Base-by-base conservation (phyloP, 1,140 invertebrate genomes). In the Solenopsis fugax region DNA sequence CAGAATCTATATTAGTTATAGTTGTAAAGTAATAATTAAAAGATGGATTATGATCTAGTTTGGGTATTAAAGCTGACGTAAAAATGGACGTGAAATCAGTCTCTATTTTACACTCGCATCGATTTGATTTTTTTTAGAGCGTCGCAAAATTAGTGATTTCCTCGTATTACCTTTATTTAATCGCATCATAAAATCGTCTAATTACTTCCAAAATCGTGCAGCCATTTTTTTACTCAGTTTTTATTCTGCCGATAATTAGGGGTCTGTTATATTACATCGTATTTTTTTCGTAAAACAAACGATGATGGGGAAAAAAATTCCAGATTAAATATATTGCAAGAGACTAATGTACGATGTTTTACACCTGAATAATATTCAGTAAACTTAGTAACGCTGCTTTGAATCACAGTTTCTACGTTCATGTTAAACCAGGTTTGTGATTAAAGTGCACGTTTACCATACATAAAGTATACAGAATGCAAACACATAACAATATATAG, bases 331-430 rank as follows among this genome's bases (percentile, higher is more conserved):
- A 48, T 75, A 87, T 73, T 77, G 64, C n/a, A 64, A 90, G 72
- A 65, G 77, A 89, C 54, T 81, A 72, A 82, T 45, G 58, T 72
- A 60, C 41, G 48, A 54, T 90, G 48, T 82, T 56, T 84, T 84
- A 73, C 65, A 60, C 41, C 54, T 86, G 86, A 88, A 65, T 72
- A 82, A 67, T 48, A 78, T 88, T 73, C 41, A 45, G 69, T 86
- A 90, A 90, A 90, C 64, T 87, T 88, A 90, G 84, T 91, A 77
- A 81, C 76, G 78, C 76, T 87, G 52, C 62, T 58, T 82, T 85
- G 52, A 89, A 91, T 91, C 90, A 89, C 89, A 91, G 85, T 88
- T 81, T 72, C 52, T 82, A 86, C 29, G 78, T 87, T 82, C 45
- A 67, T 56, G 56, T 58, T 91, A 85, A 87, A 87, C 58, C 84